Base-by-base conservation (phyloP, 2,888 invertebrate genomes). In the Ornithoptera priamus region DNA sequence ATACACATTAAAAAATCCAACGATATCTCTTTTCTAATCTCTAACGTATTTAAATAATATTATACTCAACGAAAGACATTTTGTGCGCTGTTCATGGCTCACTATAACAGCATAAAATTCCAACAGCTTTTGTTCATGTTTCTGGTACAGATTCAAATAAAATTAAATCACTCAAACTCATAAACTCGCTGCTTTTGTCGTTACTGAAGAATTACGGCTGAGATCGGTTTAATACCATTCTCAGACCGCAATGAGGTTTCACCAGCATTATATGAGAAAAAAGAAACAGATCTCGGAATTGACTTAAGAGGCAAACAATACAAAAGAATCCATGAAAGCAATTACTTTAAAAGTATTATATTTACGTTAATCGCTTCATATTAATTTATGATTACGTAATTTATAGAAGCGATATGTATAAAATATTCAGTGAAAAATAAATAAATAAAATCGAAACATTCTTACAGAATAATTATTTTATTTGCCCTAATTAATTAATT, bases 131-230 rank as follows among this genome's bases (percentile, higher is more conserved):
- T 57, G 10, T 57, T 57, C n/a, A 57, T 57, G 6, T 18, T 57
- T 5, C 57, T 8, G 20, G 57, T 57, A 57, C 57, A 57, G 57
- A 20, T 57, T 22, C 57, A 57, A 20, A 53, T 15, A 57, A 22
- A 57, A 57, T 57, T 15, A 57, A 57, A 57, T 57, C 57, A 57
- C 57, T 57, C n/a, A 57, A 57, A 57, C 57, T 57, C 57, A 18
- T 57, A 18, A 57, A 57, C 22, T 57, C 18, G 57, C 20, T 20
- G 20, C 18, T 22, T 57, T 57, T 57, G 57, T 53, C 53, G n/a
- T 3, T 53, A 2, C n/a, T 57, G 57, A 20, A n/a, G 57, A 57
- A 20, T 10, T 57, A 57, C 57, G 57, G 8, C 10, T 20, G 20
- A 57, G 57, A 57, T 5, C 57, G 7, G 20, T 22, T 57, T 57